Percentiles rank a stretch among this genome's conserved stretches.
Conservation (phyloP, 92 coral and sea anemone genomes). For the Scolanthus callimorphus region DNA sequence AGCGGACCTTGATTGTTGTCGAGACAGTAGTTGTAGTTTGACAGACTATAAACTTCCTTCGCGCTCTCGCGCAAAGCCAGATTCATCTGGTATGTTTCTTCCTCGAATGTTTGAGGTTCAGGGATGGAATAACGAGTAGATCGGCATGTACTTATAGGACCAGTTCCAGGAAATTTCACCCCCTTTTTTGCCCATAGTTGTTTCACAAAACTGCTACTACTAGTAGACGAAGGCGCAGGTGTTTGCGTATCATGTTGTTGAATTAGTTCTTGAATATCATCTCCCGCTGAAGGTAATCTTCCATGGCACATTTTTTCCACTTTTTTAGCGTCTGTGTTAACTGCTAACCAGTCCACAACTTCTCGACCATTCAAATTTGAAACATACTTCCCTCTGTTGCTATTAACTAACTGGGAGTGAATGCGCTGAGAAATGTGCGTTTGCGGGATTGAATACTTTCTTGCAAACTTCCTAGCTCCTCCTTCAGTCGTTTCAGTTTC, state of each 20-base stretch:
- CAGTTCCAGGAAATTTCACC: slow-evolving; percentile 45
- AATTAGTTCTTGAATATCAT: slow-evolving; percentile 37
- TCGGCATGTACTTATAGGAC: slow-evolving; percentile 22
- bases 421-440: slow-evolving; percentile 35
- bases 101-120: slow-evolving; percentile 40
- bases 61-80: not conserved
- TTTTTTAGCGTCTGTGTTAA: slow-evolving; percentile 37
- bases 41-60: too few species aligned
- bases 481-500: slow-evolving; percentile 22
- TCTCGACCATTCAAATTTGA: slow-evolving; percentile 29
- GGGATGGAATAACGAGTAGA: slow-evolving; percentile 12
- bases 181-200: slow-evolving; percentile 42
- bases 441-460: slow-evolving; percentile 33
- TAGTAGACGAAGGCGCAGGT: slow-evolving; percentile 1
- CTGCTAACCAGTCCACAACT: slow-evolving; percentile 20
- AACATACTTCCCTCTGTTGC: slow-evolving; percentile 34
- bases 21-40: not conserved
- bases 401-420: slow-evolving; percentile 24
- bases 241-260: slow-evolving; percentile 18
- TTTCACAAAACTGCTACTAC: slow-evolving; percentile 27
- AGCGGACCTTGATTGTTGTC: too few species aligned
- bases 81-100: slow-evolving; percentile 28
- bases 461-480: slow-evolving; percentile 18
- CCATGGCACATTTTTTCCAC: slow-evolving; percentile 2
- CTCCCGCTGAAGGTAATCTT: slow-evolving; percentile 8